Evolutionary conservation across 2,888 invertebrate genomes (phyloP).

Genomic region (Nemoura dubitans): DNA sequence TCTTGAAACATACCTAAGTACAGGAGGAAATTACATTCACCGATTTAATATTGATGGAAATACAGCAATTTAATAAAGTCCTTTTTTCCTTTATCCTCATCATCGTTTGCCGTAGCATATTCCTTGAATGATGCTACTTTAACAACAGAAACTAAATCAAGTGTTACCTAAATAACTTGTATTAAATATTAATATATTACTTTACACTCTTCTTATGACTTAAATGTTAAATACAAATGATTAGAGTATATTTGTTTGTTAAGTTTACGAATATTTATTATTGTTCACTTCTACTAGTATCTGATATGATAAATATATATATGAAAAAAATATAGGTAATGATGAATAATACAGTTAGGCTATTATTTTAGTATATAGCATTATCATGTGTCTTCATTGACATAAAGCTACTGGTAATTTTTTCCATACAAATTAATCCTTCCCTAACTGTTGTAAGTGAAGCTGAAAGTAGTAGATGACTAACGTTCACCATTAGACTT

Average conservation of each 20-base stretch:
- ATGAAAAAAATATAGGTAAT: constrained; percentile 2
- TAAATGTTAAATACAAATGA: constrained; percentile 12
- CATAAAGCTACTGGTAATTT: constrained; percentile 7
- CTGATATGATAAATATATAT: constrained; percentile 12
- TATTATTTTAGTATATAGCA: constrained; percentile 14
- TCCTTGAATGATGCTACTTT: neutral
- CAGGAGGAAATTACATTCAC: neutral
- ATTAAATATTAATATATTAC: constrained; percentile 12
- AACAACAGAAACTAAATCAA: neutral
- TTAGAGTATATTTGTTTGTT: constrained; percentile 12
- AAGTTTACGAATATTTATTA: neutral
- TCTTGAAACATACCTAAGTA: neutral
- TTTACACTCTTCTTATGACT: neutral
- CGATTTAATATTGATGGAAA: neutral
- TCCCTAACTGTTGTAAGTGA: neutral
- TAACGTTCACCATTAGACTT: neutral
- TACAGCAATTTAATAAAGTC: neutral
- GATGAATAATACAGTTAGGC: constrained; percentile 9
- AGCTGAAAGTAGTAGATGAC: neutral
- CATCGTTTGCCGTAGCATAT: neutral
- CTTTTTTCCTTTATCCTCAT: neutral
- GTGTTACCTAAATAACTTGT: neutral
- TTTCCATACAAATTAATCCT: neutral
- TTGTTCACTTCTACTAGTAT: neutral
- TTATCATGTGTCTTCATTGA: neutral